These are phyloP conservation scores for Naja naja DNA, from an alignment of 2,113 vertebrate species.

Conservation along the genomic window DNA sequence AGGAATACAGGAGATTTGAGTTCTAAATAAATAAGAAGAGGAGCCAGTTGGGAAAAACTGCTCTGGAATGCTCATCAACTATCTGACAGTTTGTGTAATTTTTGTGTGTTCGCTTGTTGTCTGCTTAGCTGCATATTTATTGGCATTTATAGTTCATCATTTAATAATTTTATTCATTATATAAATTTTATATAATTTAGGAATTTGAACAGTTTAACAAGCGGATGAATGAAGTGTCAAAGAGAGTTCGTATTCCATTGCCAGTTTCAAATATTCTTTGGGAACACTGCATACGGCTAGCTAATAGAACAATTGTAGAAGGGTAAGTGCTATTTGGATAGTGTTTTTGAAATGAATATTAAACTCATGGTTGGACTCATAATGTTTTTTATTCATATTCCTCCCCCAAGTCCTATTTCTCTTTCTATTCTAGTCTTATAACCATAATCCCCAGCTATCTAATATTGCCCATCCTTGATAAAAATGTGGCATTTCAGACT, in stretches of 20 bases:
- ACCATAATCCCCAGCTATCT: neutral
- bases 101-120: neutral
- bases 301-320: constrained; percentile 95
- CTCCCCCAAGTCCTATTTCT: neutral
- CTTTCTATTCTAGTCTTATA: neutral
- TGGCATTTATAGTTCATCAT: neutral
- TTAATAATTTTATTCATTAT: neutral
- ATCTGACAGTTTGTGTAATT: neutral
- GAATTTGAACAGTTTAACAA: constrained; percentile 95
- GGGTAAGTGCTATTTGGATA: constrained; percentile 76
- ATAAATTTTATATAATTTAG: constrained; percentile 64
- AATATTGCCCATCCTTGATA: neutral
- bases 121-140: neutral
- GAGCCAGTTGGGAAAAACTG: neutral
- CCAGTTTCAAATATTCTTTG: constrained; percentile 96
- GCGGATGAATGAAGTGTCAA: constrained; percentile 86
- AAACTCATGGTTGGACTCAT: too few species aligned
- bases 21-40: neutral
- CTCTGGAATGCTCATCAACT: neutral
- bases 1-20: neutral
- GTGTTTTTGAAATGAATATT: neutral
- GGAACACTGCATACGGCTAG: constrained; percentile 98
- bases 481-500: neutral
- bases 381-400: neutral
- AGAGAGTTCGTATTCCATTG: constrained; percentile 90